Base-by-base conservation (phyloP, 2,797 vertebrate genomes). In the Sebastes dallii region DNA sequence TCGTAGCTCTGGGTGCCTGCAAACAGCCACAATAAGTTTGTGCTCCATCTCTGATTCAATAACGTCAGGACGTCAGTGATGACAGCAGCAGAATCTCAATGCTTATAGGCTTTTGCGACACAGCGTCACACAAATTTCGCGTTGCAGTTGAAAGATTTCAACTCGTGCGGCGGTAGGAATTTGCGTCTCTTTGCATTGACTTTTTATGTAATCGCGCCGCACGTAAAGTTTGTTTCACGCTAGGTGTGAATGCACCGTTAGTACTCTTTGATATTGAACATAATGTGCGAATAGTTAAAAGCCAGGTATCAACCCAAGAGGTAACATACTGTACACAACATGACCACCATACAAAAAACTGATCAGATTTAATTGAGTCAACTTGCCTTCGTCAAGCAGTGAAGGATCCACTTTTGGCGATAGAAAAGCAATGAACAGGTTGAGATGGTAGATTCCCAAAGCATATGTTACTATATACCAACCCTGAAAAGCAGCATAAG, bases 391-490 rank as follows among this genome's bases (percentile, higher is more conserved):
- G 72, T 99, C 99, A 96, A 99, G 97, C 94, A 99, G 88, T 50
- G 98, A 99, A 60, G 99, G 99, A 77, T 99, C 99, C 96, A 99
- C 99, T 96, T 99, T 99, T 89, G 99, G 98, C 14, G 99, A 99
- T 82, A 99, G 97, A 94, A 99, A 99, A 94, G 99, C 99, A 93
- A 99, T 99, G 96, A 99, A 99, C 87, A 99, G 96, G 91, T 99
- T 99, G 92, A 99, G 97, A 88, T 99, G 98, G 96, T 99, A 99
- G 94, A 99, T 99, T 85, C 99, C 98, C 96, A 99, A 96, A 93
- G 99, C 99, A 69, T 99, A 99, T 82, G 99, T 99, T 94, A 99
- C 97, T 91, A 99, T 99, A 95, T 99, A 99, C 99, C 99, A 99
- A 80, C 99, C 99, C 99, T 99, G 92, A 86, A 94, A 89, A 83